Percentiles rank a stretch among this genome's conserved stretches.
Conservation (phyloP, 2,113 vertebrate genomes). For the Aramus guarauna region DNA sequence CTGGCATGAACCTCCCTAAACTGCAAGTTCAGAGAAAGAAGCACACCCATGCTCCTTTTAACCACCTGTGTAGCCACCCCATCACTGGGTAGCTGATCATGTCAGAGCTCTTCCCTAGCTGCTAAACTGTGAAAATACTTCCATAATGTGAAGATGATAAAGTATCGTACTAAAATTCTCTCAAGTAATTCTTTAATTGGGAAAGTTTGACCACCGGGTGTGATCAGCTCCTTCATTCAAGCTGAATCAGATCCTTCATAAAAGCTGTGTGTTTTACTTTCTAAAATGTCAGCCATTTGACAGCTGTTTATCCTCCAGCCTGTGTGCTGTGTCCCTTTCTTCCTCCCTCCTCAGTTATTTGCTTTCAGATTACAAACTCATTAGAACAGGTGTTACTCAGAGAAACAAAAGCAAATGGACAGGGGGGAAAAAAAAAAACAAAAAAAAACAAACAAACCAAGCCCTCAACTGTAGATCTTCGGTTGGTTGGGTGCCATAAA, state of each 20-base stretch:
- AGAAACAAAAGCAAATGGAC: conserved; percentile 31
- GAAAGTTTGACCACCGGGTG: background rate
- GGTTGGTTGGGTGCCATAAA: background rate
- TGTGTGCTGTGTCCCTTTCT: background rate
- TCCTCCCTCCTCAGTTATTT: conserved; percentile 45
- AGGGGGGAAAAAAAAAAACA: background rate
- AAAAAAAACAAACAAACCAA: too few relatives aligned
- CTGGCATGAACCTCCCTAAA: background rate
- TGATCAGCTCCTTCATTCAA: background rate
- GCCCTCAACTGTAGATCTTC: background rate
- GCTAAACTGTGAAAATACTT: background rate
- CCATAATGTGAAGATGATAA: background rate
- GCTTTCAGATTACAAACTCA: conserved; percentile 40
- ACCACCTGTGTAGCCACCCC: rapidly evolving
- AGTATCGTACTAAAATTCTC: background rate
- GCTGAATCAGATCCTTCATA: background rate
- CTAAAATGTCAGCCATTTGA: background rate
- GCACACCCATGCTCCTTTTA: background rate
- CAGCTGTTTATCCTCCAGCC: conserved; percentile 49
- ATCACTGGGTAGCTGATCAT: background rate
- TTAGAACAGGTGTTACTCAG: conserved; percentile 45
- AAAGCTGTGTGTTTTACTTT: background rate
- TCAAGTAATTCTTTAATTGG: background rate
- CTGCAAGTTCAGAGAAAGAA: background rate
- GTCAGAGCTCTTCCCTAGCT: background rate